Base-by-base conservation (phyloP, 2,113 vertebrate species). In the Martes martes region DNA sequence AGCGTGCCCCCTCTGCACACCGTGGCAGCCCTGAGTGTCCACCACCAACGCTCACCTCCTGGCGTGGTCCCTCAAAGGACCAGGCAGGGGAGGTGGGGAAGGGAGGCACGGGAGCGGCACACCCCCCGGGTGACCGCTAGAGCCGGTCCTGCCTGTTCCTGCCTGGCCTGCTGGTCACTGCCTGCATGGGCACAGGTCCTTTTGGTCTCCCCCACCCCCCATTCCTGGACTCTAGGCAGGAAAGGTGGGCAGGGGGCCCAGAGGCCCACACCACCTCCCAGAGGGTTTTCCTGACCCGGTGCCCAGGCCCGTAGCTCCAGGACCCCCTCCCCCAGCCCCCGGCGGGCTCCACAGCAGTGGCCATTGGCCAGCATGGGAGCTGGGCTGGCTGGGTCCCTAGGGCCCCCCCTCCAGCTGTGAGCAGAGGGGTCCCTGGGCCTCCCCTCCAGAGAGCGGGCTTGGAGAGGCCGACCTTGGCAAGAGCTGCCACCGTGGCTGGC, bases 151-250 rank as follows among this genome's bases (percentile, higher is more conserved):
- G 16, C 65, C 11, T 0, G 4, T 21, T 52, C 31, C 31, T 14
- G 42, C 52, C 21, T 47, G 42, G 4, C 23, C 31, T 78, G 2
- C 2, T 2, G 55, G 45, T 65, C 36, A 23, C 39, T 1, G 9
- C 33, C 24, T 50, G 59, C 50, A 0, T 18, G 61, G 28, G 11
- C 7, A 1, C 52, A 26, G 4, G 1, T 39, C 23, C 10, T 15
- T 74, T 31, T 31, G 4, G 0, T 13, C 45, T 36, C 39, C 16
- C 39, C 2, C 21, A 52, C 50, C 19, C 2, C 42, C 28, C 3
- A 71, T 47, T 36, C 55, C 71, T 24, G 55, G 85, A 36, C 52
- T 93, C 69, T 63, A n/a, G 79, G 15, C 61, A 33, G 57, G 42
- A 82, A 36, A 42, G 31, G 33, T 13, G 16, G 63, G 33, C 87